Conservation (phyloP, 2,888 invertebrate genomes). For the Carpatolechia fugitivella region DNA sequence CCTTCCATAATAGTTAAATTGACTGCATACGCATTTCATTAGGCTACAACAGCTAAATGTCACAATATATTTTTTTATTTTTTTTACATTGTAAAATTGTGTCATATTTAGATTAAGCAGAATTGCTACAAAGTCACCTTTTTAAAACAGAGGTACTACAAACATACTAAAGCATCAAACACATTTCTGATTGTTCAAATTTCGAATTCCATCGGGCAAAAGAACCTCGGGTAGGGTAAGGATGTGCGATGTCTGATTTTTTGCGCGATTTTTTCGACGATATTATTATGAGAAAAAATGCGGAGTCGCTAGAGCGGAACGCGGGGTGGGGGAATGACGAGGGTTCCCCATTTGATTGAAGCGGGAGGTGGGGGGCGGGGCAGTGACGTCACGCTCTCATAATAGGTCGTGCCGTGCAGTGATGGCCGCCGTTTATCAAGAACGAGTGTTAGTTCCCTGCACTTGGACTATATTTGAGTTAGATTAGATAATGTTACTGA, state of each 20-base stretch:
- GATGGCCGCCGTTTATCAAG: conserved; percentile 78
- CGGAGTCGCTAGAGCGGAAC: conserved; percentile 77
- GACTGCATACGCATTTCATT: conserved; percentile 8
- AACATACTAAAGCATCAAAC: background rate
- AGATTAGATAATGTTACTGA: conserved; percentile 8
- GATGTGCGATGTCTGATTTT: conserved; percentile 76
- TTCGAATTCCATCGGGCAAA: conserved; percentile 53
- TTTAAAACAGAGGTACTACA: background rate
- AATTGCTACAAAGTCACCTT: too few relatives aligned
- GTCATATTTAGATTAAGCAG: too few relatives aligned
- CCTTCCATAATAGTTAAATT: conserved; percentile 17
- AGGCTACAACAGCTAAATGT: background rate
- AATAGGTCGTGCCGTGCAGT: conserved; percentile 77
- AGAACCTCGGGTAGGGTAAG: conserved; percentile 56
- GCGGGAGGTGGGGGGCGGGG: conserved; percentile 75
- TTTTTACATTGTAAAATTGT: too few relatives aligned
- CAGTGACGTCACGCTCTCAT: conserved; percentile 78
- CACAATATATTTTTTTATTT: background rate
- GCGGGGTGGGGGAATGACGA: conserved; percentile 77
- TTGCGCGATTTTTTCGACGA: conserved; percentile 77
- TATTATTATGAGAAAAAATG: conserved; percentile 78
- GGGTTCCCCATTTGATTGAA: conserved; percentile 78
- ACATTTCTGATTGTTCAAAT: conserved; percentile 37
- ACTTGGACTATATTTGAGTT: conserved; percentile 58
- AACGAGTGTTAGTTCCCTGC: conserved; percentile 61